These are phyloP conservation scores for Lophura nycthemera DNA, from an alignment of 2,113 vertebrate species.

Conservation along the genomic window DNA sequence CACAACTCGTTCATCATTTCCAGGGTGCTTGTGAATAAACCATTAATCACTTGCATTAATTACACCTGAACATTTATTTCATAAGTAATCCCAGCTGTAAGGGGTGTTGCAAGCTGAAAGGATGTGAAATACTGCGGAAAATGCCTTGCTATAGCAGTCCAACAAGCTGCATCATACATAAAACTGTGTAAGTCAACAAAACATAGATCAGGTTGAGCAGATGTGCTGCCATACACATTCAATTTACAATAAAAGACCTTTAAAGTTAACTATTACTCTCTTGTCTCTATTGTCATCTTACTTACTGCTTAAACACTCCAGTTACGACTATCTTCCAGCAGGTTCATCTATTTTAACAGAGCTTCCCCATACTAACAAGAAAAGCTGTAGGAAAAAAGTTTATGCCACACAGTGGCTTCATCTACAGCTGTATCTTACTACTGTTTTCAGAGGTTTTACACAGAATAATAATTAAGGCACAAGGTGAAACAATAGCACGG, in stretches of 20 bases:
- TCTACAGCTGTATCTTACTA: background rate
- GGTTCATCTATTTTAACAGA: background rate
- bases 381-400: background rate
- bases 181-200: background rate
- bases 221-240: background rate
- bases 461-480: background rate
- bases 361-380: background rate
- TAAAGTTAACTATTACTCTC: background rate
- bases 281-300: background rate
- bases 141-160: too few species aligned
- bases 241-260: background rate
- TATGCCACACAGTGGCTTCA: background rate
- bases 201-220: background rate
- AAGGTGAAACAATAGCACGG: background rate
- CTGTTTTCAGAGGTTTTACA: background rate
- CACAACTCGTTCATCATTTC: background rate
- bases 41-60: background rate
- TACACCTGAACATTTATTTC: too few species aligned
- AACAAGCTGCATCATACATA: rapidly evolving
- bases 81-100: background rate
- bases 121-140: background rate
- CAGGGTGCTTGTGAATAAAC: background rate
- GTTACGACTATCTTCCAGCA: background rate
- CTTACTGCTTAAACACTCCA: background rate
- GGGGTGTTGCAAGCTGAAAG: background rate